Evolutionary conservation across 2,888 invertebrate species (phyloP).

Genomic region (Troglohyphantes excavatus): DNA sequence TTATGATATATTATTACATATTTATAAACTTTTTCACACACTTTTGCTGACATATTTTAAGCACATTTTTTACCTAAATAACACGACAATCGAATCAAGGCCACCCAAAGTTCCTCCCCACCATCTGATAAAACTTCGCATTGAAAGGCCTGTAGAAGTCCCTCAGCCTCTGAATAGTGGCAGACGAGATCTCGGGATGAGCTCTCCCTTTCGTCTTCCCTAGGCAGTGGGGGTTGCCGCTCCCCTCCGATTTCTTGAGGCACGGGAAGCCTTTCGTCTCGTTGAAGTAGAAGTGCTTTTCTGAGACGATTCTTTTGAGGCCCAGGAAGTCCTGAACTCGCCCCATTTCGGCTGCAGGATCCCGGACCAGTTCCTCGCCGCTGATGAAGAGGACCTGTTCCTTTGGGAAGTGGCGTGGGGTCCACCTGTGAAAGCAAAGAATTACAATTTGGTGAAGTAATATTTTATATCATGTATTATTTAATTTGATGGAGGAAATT

Average conservation of each 20-base stretch:
- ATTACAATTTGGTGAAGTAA: no score
- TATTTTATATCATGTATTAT: no score
- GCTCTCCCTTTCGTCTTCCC: constrained; percentile 83
- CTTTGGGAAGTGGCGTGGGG: constrained; percentile 83
- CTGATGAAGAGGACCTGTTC: constrained; percentile 83
- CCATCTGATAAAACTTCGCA: constrained; percentile 93
- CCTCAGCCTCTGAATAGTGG: constrained; percentile 81
- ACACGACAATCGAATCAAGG: no score
- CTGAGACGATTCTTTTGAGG: constrained; percentile 81
- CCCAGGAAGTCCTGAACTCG: constrained; percentile 83
- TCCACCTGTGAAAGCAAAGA: constrained; percentile 81
- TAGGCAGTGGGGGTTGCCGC: constrained; percentile 83
- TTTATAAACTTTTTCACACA: no score
- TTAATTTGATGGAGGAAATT: no score
- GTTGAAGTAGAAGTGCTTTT: constrained; percentile 83
- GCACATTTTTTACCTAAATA: no score
- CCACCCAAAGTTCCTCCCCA: constrained; percentile 96
- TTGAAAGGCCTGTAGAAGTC: constrained; percentile 84
- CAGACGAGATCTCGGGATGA: constrained; percentile 82
- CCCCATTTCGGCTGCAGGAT: constrained; percentile 83
- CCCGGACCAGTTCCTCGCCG: constrained; percentile 83
- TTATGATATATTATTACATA: no score
- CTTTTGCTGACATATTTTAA: no score
- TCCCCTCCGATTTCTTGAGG: constrained; percentile 82
- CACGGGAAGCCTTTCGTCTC: constrained; percentile 84